Base-by-base conservation (phyloP, 2,797 vertebrate species). In the Dromococcyx pavoninus region DNA sequence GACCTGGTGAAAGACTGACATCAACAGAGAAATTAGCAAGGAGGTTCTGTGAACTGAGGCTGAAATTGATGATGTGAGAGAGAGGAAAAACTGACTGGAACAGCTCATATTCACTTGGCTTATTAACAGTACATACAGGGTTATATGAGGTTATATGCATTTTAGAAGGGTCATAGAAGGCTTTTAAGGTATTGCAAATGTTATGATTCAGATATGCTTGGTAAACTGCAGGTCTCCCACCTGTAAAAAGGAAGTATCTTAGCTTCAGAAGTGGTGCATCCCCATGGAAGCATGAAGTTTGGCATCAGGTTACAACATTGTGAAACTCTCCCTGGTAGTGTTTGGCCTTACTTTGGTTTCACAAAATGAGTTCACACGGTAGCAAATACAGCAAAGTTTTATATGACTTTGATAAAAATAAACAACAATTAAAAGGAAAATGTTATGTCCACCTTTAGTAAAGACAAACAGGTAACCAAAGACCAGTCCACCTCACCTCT, bases 1-100 rank as follows among this genome's bases (percentile, higher is more conserved):
- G 79, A 75, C 39, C 39, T 44, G 80, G 15, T 56, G 81, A 93
- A 72, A 89, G 50, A 69, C 73, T 89, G 95, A 89, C 87, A 92
- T 53, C 1, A 28, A n/a, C 5, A 3, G 81, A 72, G 65, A 87
- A 95, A 93, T 93, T 91, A 91, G 58, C 66, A n/a, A 65, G 73
- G 69, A 86, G 32, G 46, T 53, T 92, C 65, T 54, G 72, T 83
- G 72, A 83, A 74, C 35, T 51, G 65, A 53, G 71, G 57, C 75
- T 69, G 78, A 44, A 94, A 92, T 33, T 60, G 65, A 71, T 75
- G 41, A 37, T 21, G 48, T 72, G 72, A 57, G 65, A 86, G 50
- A 46, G 2, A 72, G 79, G 23, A 67, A 88, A 84, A 86, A 17
- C 30, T 74, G 86, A 64, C 25, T 61, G 54, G 32, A 58, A 9